Evolutionary conservation across 2,113 vertebrate species (phyloP).

Genomic region (Motacilla alba): DNA sequence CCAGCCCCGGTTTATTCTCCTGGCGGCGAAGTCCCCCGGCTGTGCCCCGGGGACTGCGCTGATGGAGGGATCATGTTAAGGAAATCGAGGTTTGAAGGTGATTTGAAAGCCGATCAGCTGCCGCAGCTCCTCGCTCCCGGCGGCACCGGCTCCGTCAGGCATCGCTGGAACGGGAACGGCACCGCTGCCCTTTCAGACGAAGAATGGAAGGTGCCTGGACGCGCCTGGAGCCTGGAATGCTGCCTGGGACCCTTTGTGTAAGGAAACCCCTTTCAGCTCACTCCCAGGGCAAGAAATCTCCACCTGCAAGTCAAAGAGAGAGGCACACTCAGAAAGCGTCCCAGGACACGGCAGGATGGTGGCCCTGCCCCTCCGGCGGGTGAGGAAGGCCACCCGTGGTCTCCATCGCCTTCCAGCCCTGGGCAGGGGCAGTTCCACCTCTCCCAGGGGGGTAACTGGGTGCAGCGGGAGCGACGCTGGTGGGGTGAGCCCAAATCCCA

Average conservation of each 20-base stretch:
- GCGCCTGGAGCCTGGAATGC: background rate
- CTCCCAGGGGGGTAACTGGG: background rate
- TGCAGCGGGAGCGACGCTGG: rapidly evolving
- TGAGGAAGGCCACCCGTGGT: background rate
- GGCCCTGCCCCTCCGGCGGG: rapidly evolving
- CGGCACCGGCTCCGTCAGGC: constrained; percentile 33
- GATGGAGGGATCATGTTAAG: constrained; percentile 55
- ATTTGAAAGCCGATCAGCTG: constrained; percentile 78
- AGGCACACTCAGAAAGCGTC: background rate
- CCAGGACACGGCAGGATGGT: rapidly evolving
- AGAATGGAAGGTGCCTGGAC: background rate
- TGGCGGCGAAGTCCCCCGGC: constrained; percentile 17
- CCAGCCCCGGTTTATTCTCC: background rate
- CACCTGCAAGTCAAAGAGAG: constrained; percentile 71
- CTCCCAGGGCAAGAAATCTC: constrained; percentile 52
- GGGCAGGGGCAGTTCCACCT: background rate
- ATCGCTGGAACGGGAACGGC: constrained; percentile 39
- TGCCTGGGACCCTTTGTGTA: constrained; percentile 58
- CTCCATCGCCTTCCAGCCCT: background rate
- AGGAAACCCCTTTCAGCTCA: constrained; percentile 37
- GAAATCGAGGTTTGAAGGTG: constrained; percentile 61
- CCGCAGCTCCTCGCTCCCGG: constrained; percentile 45
- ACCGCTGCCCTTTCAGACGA: constrained; percentile 31
- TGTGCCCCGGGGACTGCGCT: background rate
- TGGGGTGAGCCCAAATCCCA: background rate